These are phyloP conservation scores for Amorpha juglandis DNA, from an alignment of 2,888 invertebrate species.

Conservation along the genomic window DNA sequence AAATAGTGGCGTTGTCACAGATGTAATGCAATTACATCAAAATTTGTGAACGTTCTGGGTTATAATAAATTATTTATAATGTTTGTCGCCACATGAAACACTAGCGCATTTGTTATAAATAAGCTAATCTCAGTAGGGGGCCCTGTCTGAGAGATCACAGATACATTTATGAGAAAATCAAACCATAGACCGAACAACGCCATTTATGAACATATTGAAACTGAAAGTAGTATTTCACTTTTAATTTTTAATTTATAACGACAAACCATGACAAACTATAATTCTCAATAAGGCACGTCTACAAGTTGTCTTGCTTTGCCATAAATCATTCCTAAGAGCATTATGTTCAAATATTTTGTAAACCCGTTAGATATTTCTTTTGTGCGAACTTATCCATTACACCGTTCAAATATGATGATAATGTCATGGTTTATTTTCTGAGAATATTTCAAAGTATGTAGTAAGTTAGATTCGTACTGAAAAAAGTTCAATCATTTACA, in stretches of 20 bases:
- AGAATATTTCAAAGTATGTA: neutral
- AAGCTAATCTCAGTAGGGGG: conserved; percentile 57
- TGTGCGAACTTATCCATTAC: neutral
- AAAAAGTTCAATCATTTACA: too few species aligned
- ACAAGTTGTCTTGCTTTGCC: neutral
- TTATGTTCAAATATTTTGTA: neutral
- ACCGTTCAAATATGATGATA: neutral
- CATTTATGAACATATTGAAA: conserved; percentile 1
- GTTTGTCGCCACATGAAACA: conserved; percentile 38
- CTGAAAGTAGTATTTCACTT: conserved; percentile 2
- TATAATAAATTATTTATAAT: conserved; percentile 35
- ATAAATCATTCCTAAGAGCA: neutral
- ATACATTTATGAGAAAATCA: conserved; percentile 9
- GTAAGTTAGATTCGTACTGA: too few species aligned
- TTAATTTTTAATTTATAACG: neutral
- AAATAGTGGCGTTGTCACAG: conserved; percentile 29
- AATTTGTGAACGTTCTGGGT: conserved; percentile 27
- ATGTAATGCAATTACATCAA: conserved; percentile 24
- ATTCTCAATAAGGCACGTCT: too few species aligned
- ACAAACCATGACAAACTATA: neutral
- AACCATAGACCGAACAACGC: neutral
- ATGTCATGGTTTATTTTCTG: neutral
- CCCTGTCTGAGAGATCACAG: conserved; percentile 42
- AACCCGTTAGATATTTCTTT: neutral
- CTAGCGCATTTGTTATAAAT: conserved; percentile 47